These are phyloP conservation scores for Meliscaeva auricollis DNA, from an alignment of 2,888 invertebrate genomes.

Conservation along the genomic window DNA sequence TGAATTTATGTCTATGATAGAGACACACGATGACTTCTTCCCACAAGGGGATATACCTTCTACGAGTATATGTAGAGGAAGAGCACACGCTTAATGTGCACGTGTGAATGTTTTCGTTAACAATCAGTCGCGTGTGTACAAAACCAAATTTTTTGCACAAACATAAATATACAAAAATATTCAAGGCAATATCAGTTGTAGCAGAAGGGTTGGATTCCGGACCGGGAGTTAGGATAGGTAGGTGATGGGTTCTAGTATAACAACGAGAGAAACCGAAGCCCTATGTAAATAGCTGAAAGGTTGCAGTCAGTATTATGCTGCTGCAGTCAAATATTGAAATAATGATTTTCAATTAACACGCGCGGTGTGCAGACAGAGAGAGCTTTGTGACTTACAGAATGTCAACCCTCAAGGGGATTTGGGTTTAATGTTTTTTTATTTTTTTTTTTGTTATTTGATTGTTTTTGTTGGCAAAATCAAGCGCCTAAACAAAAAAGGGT, in stretches of 20 bases:
- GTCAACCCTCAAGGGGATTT: slow-evolving; percentile 58
- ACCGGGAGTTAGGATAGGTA: not conserved
- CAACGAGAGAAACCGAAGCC: slow-evolving; percentile 20
- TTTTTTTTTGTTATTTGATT: not conserved
- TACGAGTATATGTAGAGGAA: not conserved
- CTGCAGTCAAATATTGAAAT: slow-evolving; percentile 78
- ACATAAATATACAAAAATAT: slow-evolving; percentile 46
- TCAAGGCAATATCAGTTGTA: not conserved
- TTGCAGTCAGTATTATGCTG: slow-evolving; percentile 44
- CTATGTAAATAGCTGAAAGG: slow-evolving; percentile 64
- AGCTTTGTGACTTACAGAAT: slow-evolving; percentile 69
- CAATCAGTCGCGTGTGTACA: slow-evolving; percentile 74
- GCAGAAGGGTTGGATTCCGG: not conserved
- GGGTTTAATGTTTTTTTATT: not conserved
- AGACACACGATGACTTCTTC: not conserved
- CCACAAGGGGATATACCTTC: not conserved
- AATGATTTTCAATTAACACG: slow-evolving; percentile 79
- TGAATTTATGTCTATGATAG: slow-evolving; percentile 29
- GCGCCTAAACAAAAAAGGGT: slow-evolving; percentile 50
- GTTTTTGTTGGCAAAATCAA: slow-evolving; percentile 8
- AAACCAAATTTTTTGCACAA: slow-evolving; percentile 71
- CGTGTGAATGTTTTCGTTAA: slow-evolving; percentile 72
- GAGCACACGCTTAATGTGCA: slow-evolving; percentile 55
- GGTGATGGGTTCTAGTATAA: not conserved
- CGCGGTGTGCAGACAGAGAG: slow-evolving; percentile 51